Conservation (phyloP, 2,113 vertebrate species). For the Salvelinus alpinus region DNA sequence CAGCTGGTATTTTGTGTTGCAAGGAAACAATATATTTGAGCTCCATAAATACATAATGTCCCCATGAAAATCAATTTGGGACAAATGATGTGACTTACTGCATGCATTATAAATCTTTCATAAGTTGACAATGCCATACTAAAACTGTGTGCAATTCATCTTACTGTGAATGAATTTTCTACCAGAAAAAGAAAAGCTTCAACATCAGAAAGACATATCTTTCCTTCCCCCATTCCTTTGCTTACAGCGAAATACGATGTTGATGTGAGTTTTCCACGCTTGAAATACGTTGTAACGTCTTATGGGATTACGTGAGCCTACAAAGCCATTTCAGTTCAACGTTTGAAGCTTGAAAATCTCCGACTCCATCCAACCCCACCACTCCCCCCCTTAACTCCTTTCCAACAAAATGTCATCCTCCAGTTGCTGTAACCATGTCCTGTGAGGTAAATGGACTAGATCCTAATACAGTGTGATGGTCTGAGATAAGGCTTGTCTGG, state of each 20-base stretch:
- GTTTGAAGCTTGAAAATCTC: slow-evolving; percentile 27
- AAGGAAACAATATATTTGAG: too few species aligned
- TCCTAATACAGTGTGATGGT: slow-evolving; percentile 34
- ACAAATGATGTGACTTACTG: too few species aligned
- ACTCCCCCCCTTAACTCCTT: slow-evolving; percentile 6
- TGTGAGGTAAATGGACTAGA: slow-evolving; percentile 17
- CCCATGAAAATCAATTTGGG: too few species aligned
- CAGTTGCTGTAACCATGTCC: not conserved
- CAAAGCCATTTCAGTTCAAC: slow-evolving; percentile 17
- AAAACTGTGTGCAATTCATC: not conserved
- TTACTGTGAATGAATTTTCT: not conserved
- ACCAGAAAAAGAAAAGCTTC: not conserved
- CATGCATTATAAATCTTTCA: too few species aligned
- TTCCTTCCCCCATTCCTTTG: not conserved
- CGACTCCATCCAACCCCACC: slow-evolving; percentile 20
- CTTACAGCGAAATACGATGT: slow-evolving; percentile 32
- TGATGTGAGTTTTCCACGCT: slow-evolving; percentile 14
- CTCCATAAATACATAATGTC: too few species aligned
- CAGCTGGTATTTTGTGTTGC: too few species aligned
- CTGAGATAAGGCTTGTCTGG: slow-evolving; percentile 10
- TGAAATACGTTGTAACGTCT: slow-evolving; percentile 4
- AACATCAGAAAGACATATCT: not conserved
- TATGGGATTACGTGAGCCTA: not conserved
- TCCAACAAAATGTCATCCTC: slow-evolving; percentile 24
- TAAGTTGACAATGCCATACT: too few species aligned